These are phyloP conservation scores for Endotricha flammealis DNA, from an alignment of 2,888 invertebrate species.

Conservation along the genomic window DNA sequence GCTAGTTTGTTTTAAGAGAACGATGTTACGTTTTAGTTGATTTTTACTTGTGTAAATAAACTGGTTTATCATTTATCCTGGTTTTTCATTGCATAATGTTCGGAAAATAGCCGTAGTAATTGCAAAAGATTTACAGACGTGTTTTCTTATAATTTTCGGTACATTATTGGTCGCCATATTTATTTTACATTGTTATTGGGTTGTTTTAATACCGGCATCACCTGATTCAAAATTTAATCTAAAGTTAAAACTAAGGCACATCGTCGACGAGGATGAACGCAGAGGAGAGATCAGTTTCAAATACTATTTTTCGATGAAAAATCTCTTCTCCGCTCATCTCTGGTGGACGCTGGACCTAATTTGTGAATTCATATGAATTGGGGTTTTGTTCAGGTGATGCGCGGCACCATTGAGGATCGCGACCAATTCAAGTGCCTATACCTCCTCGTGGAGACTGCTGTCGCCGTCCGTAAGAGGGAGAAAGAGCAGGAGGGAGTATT, in stretches of 20 bases:
- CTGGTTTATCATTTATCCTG: slow-evolving; percentile 27
- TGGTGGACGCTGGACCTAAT: too few relatives aligned
- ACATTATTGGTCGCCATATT: too few relatives aligned
- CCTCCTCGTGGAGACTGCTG: slow-evolving; percentile 60
- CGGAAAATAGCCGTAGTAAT: too few relatives aligned
- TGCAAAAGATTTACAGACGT: too few relatives aligned
- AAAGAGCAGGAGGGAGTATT: slow-evolving; percentile 50
- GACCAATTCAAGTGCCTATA: slow-evolving; percentile 60
- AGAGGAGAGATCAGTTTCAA: too few relatives aligned
- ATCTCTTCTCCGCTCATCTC: slow-evolving; percentile 7
- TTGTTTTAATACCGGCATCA: slow-evolving; percentile 70
- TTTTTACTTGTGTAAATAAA: slow-evolving; percentile 45
- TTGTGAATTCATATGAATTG: slow-evolving; percentile 16
- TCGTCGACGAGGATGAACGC: too few relatives aligned
- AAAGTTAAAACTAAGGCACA: too few relatives aligned
- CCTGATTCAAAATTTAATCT: too few relatives aligned
- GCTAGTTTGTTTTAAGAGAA: slow-evolving; percentile 26
- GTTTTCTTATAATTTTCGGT: too few relatives aligned
- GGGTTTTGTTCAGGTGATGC: slow-evolving; percentile 55
- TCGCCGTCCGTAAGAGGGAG: slow-evolving; percentile 60
- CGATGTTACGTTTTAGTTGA: slow-evolving; percentile 30
- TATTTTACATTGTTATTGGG: slow-evolving; percentile 14
- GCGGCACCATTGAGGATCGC: slow-evolving; percentile 25
- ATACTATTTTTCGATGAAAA: too few relatives aligned
- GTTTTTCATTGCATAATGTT: slow-evolving; percentile 30